A percentile compares a stretch with the other conserved stretches of the same genome.
Conservation (phyloP, 2,797 vertebrate genomes). For the Lithobates sylvaticus region DNA sequence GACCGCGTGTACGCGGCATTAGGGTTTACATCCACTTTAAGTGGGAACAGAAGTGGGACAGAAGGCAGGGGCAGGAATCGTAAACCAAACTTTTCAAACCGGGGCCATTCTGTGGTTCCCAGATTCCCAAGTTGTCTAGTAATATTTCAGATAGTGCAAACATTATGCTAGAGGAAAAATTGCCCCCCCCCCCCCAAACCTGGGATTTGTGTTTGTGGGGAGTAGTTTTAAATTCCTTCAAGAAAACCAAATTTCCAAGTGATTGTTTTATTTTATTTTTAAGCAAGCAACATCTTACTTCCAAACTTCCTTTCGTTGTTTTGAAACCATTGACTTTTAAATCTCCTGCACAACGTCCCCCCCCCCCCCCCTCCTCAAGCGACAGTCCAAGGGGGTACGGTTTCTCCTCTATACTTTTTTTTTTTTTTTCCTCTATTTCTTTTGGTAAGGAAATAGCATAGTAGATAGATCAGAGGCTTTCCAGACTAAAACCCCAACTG, state of each 20-base stretch:
- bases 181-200: no score
- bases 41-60: no score
- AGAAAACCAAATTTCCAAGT: background rate
- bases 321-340: conserved; percentile 2
- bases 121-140: no score
- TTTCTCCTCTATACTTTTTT: background rate
- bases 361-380: background rate
- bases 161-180: no score
- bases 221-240: background rate
- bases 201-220: background rate
- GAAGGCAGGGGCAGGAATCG: no score
- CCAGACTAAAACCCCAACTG: conserved; percentile 83
- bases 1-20: no score
- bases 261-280: background rate
- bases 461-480: conserved; percentile 86
- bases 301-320: background rate
- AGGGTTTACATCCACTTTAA: no score
- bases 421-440: conserved; percentile 7
- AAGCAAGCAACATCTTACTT: background rate
- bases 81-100: no score
- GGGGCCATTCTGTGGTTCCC: no score
- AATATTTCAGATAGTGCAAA: no score
- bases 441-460: conserved; percentile 77
- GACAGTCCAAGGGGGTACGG: background rate
- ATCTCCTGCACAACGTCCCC: background rate